Conservation (phyloP, 2,113 vertebrate species). For the Rhinogobius similis region DNA sequence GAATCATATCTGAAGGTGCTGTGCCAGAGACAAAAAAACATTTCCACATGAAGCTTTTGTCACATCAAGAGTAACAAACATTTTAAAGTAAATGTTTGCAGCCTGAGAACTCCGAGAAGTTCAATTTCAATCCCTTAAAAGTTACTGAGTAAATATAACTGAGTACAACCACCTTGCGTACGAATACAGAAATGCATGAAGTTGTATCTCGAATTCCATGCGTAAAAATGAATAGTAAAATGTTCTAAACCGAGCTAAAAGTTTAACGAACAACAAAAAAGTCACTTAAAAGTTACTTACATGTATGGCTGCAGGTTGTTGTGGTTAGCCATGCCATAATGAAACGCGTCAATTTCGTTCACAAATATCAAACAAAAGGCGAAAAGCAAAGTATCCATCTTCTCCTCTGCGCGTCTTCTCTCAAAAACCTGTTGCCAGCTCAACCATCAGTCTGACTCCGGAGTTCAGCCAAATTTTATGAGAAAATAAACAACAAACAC, state of each 20-base stretch:
- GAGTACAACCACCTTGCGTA: too few relatives aligned
- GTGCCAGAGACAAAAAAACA: too few relatives aligned
- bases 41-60: too few relatives aligned
- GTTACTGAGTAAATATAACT: too few relatives aligned
- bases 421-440: conserved; percentile 1
- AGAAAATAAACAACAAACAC: conserved; percentile 4
- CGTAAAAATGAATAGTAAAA: not conserved
- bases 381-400: conserved; percentile 61
- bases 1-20: too few relatives aligned
- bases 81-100: too few relatives aligned
- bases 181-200: not conserved
- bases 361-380: conserved; percentile 62
- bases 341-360: conserved; percentile 43
- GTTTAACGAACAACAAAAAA: not conserved
- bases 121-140: too few relatives aligned
- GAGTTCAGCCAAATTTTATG: not conserved
- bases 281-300: conserved; percentile 78
- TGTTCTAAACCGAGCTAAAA: not conserved
- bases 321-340: conserved; percentile 55
- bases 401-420: conserved; percentile 26
- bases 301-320: conserved; percentile 80
- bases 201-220: not conserved
- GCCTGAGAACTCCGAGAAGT: too few relatives aligned
- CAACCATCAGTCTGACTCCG: conserved; percentile 21
- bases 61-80: too few relatives aligned